Evolutionary conservation across 2,113 vertebrate species (phyloP).

Genomic region (Syrrhaptes paradoxus): DNA sequence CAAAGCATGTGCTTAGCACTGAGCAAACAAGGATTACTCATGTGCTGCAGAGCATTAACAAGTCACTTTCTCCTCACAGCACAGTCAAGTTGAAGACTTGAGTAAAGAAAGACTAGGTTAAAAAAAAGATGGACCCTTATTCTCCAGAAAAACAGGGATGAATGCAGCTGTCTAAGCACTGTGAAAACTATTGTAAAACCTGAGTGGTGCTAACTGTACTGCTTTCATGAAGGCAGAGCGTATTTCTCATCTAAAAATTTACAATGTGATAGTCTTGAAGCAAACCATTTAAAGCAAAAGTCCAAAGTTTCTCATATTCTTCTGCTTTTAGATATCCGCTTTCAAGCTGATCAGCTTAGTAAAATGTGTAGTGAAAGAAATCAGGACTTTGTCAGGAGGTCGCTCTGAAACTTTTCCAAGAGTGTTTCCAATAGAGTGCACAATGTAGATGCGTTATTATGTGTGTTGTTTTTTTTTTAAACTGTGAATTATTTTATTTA

Average conservation of each 20-base stretch:
- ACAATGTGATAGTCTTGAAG: background rate
- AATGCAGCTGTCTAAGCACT: background rate
- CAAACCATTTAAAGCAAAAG: background rate
- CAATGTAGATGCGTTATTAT: background rate
- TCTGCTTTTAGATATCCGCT: background rate
- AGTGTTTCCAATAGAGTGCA: background rate
- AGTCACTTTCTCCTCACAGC: background rate
- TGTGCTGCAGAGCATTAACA: background rate
- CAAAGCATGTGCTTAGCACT: background rate
- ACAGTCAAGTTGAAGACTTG: background rate
- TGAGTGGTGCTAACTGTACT: background rate
- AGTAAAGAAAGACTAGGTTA: background rate
- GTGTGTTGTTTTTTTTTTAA: background rate
- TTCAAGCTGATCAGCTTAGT: background rate
- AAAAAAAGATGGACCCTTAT: background rate
- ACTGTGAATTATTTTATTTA: background rate
- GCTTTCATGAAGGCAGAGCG: background rate
- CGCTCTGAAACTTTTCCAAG: background rate
- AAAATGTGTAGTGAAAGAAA: background rate
- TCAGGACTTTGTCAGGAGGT: background rate
- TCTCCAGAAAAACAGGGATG: background rate
- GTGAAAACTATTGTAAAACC: background rate
- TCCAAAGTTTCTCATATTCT: background rate
- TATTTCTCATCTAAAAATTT: background rate
- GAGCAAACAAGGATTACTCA: background rate